Base-by-base conservation (phyloP, 2,113 vertebrate genomes). In the Silurus meridionalis region DNA sequence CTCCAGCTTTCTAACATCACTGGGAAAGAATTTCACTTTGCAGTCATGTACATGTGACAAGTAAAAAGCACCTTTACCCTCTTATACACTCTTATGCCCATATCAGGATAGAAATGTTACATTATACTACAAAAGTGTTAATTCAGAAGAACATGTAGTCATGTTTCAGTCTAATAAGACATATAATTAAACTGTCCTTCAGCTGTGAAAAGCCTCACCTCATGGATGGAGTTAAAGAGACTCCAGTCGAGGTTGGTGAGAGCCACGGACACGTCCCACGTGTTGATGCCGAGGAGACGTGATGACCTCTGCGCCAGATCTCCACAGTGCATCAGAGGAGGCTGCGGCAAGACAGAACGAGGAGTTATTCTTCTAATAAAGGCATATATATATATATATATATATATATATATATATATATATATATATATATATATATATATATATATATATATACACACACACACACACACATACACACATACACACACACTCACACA, bases 161-260 rank as follows among this genome's bases (percentile, higher is more conserved):
- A 78, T 11, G 3, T 6, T 25, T 25, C 74, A 1, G 1, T 55
- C 50, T n/a, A 11, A 53, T 13, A 1, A 21, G 21, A 53, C 48
- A 52, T 2, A 37, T 37, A 37, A 37, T 37, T 37, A 37, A 2
- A 37, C 37, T 37, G 37, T 25, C 52, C 52, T 25, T 25, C n/a
- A 9, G 13, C 53, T 25, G 0, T 78, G 6, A 21, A 52, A 50
- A 8, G 21, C n/a, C 46, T 94, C 89, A 99, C 98, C 96, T 99
- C 98, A 0, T 99, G 97, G 91, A 99, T 96, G 67, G 97, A 97
- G 93, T 97, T 99, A 92, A 99, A 99, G 79, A 99, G 96, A 88
- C 89, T 97, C 98, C 98, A 99, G 91, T 99, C 98, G 92, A 99
- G 96, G 91, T 96, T 96, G 81, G 98, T 99, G 88, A 99, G 95